Base-by-base conservation (phyloP, 2,113 vertebrate species). In the Larimichthys crocea region DNA sequence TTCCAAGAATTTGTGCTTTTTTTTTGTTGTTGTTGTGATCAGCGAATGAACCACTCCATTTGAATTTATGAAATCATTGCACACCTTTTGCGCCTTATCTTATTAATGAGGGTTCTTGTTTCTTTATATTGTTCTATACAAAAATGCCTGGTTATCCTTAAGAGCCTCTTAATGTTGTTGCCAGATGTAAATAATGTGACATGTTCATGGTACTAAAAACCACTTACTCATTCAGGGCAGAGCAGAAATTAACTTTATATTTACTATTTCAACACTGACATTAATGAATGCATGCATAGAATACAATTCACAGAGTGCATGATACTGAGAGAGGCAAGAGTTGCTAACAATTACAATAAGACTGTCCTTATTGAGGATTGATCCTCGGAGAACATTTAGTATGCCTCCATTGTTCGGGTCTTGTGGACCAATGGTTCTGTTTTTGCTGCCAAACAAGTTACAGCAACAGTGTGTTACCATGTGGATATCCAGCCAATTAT, bases 1-100 rank as follows among this genome's bases (percentile, higher is more conserved):
- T 82, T 76, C 46, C 53, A 59, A 66, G 40, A 31, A 62, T 65
- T 35, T 64, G 16, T 79, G 60, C 46, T 85, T 63, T 76, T 48
- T 48, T 64, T 31, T 35, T 35, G 1, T 35, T 8, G 0, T 40
- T 40, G 46, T 49, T 84, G 42, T 49, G 68, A 22, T 69, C 63
- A 59, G 24, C 53, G 26, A 67, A 79, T 46, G 52, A 91, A 68
- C 48, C 70, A 84, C 86, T 87, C 73, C 52, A 70, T 76, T 69
- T 88, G 42, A 85, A 19, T 71, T 74, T 9, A 19, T 89, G 74
- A 76, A 89, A 72, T 73, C 19, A 48, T 87, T 81, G 50, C 68
- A 85, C 88, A 90, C 89, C 85, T 83, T 75, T 68, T 56, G 86
- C 84, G 93, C 91, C 92, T 91, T 92, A 92, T 91, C 79, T 63